These are phyloP conservation scores for Ganaspis sp. DNA, from an alignment of 1,140 invertebrate genomes.

Conservation along the genomic window DNA sequence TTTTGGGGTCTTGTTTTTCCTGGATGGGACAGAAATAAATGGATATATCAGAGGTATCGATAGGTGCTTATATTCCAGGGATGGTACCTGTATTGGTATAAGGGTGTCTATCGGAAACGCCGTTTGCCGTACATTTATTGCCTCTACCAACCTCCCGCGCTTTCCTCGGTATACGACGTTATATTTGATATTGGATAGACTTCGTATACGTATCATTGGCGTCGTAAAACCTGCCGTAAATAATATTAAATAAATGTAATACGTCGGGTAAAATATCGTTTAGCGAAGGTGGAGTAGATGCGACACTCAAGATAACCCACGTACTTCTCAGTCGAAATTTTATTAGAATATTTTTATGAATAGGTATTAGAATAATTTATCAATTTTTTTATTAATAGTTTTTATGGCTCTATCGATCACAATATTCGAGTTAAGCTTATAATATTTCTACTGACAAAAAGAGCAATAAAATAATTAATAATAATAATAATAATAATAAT, in stretches of 20 bases:
- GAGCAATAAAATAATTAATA: too few species aligned
- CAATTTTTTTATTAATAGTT: not conserved
- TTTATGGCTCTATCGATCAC: not conserved
- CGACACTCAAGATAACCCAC: slow-evolving; percentile 17
- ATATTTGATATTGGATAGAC: slow-evolving; percentile 77
- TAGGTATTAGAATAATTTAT: not conserved
- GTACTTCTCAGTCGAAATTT: not conserved
- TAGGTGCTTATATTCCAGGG: slow-evolving; percentile 62
- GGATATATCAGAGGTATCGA: slow-evolving; percentile 49
- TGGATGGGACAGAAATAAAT: slow-evolving; percentile 30
- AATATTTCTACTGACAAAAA: too few species aligned
- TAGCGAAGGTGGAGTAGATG: slow-evolving; percentile 45
- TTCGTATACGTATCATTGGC: slow-evolving; percentile 73
- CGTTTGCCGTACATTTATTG: slow-evolving; percentile 76
- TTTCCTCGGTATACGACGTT: slow-evolving; percentile 71
- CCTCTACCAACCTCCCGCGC: slow-evolving; percentile 62
- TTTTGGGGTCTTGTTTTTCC: slow-evolving; percentile 23
- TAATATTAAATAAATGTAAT: slow-evolving; percentile 77
- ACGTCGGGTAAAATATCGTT: slow-evolving; percentile 69
- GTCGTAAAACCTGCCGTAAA: slow-evolving; percentile 74
- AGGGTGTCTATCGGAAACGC: slow-evolving; percentile 69
- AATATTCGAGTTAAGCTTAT: not conserved
- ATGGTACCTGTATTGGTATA: slow-evolving; percentile 58
- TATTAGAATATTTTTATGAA: slow-evolving; percentile 12
- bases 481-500: too few species aligned